Evolutionary conservation across 2,113 vertebrate species (phyloP).

Genomic region (Taurulus bubalis): DNA sequence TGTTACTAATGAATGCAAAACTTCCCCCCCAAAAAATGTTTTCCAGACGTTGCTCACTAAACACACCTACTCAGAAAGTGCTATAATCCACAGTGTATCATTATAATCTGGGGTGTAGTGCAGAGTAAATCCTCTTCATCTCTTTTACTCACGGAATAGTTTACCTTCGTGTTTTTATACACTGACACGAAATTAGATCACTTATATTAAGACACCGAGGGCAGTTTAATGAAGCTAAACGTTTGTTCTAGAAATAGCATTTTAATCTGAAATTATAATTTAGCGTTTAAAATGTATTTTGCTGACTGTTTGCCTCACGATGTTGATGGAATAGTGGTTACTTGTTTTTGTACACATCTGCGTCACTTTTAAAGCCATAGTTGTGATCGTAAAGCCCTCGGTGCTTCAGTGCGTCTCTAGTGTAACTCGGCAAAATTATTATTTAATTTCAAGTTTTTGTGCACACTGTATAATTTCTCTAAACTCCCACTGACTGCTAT

Average conservation of each 20-base stretch:
- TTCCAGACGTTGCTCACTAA: conserved; percentile 21
- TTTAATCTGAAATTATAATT: conserved; percentile 2
- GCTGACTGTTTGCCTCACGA: not conserved
- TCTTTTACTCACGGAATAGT: conserved; percentile 23
- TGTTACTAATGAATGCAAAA: not conserved
- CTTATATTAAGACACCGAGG: not conserved
- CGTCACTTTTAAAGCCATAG: not conserved
- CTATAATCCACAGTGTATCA: conserved; percentile 54
- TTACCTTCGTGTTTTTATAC: conserved; percentile 10
- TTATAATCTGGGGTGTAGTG: conserved; percentile 59
- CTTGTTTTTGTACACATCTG: not conserved
- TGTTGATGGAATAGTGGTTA: not conserved
- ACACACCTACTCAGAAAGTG: conserved; percentile 48
- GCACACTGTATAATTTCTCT: not conserved
- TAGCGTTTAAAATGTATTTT: not conserved
- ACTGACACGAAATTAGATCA: conserved; percentile 1
- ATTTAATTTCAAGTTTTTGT: not conserved
- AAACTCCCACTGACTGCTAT: not conserved
- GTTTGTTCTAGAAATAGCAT: not conserved
- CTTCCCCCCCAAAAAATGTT: conserved; percentile 16
- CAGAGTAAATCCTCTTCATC: conserved; percentile 57
- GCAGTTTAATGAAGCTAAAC: not conserved
- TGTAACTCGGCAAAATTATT: conserved; percentile 5
- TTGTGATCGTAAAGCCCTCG: not conserved
- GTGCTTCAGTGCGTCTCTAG: conserved; percentile 7